These are phyloP conservation scores for Chiloscyllium punctatum DNA, from an alignment of 2,797 vertebrate genomes.

Conservation along the genomic window DNA sequence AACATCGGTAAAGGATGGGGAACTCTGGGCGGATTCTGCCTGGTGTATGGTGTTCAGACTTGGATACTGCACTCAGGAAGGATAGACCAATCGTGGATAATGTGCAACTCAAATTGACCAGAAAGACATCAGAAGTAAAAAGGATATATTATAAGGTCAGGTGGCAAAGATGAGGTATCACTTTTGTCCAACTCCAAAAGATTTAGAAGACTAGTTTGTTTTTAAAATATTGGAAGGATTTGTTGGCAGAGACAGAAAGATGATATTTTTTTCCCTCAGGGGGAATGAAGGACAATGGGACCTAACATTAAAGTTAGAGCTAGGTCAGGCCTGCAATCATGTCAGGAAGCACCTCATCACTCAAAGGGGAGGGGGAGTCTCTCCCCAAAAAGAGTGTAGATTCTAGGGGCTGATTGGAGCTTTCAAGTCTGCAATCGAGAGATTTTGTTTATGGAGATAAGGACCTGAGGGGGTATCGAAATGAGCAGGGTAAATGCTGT, in stretches of 20 bases:
- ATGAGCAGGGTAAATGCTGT: neutral
- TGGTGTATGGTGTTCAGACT: neutral
- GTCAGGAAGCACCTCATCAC: neutral
- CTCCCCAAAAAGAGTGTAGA: neutral
- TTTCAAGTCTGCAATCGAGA: neutral
- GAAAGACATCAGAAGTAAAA: neutral
- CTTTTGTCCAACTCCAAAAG: neutral
- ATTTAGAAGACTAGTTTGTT: neutral
- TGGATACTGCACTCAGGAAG: neutral
- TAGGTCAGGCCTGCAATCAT: neutral
- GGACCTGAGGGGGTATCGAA: neutral
- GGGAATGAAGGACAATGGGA: neutral
- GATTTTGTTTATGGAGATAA: neutral
- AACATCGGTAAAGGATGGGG: neutral
- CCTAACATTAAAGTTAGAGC: neutral
- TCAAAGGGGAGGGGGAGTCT: neutral
- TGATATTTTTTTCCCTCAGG: neutral
- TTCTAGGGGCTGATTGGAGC: neutral
- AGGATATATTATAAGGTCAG: neutral
- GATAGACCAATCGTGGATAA: neutral
- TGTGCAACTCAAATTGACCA: neutral
- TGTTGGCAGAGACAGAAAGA: neutral
- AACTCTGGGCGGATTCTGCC: neutral
- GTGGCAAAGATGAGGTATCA: neutral
- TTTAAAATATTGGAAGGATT: neutral